phyloP scores from a whole-genome alignment of 2,113 vertebrate genomes.

The Pelobates fuscus region DNA sequence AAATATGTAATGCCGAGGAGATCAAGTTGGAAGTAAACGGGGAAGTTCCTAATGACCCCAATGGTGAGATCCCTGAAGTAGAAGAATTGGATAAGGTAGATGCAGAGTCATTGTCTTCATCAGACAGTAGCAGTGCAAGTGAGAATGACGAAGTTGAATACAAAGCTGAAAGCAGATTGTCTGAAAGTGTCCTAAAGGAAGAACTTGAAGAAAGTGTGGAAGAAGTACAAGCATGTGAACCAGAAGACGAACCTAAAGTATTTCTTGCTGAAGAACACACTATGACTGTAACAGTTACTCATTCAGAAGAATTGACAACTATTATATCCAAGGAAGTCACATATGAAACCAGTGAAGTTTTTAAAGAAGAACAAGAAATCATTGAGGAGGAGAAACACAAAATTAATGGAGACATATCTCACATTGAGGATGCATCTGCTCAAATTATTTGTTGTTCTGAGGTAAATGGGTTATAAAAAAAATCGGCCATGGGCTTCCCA shows the following conservation, averaged over 20 bases:
- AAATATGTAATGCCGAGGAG: slow-evolving; percentile 83
- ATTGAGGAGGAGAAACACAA: slow-evolving; percentile 66
- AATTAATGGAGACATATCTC: slow-evolving; percentile 88
- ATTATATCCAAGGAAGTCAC: slow-evolving; percentile 58
- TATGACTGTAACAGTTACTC: slow-evolving; percentile 55
- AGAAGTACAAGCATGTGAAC: slow-evolving; percentile 55
- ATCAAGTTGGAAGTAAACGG: slow-evolving; percentile 76
- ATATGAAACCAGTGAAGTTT: slow-evolving; percentile 59
- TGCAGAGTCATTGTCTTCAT: slow-evolving; percentile 76
- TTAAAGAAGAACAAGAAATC: slow-evolving; percentile 61
- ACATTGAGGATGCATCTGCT: slow-evolving; percentile 81
- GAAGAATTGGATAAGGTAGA: slow-evolving; percentile 69
- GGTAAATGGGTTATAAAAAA: slow-evolving; percentile 85
- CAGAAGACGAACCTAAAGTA: slow-evolving; percentile 58
- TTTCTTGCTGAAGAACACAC: slow-evolving; percentile 56
- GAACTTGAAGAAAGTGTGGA: slow-evolving; percentile 79
- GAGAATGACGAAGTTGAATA: slow-evolving; percentile 92
- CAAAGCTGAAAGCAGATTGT: slow-evolving; percentile 73
- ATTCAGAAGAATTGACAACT: slow-evolving; percentile 55
- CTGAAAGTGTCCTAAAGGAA: slow-evolving; percentile 76
- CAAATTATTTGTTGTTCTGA: slow-evolving; percentile 99
- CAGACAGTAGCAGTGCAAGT: slow-evolving; percentile 86
- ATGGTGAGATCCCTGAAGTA: slow-evolving; percentile 67
- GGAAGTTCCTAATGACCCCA: slow-evolving; percentile 59
- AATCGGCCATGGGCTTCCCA: slow-evolving; percentile 51